Conservation (phyloP, 2,797 vertebrate genomes). For the Pelobates cultripes region DNA sequence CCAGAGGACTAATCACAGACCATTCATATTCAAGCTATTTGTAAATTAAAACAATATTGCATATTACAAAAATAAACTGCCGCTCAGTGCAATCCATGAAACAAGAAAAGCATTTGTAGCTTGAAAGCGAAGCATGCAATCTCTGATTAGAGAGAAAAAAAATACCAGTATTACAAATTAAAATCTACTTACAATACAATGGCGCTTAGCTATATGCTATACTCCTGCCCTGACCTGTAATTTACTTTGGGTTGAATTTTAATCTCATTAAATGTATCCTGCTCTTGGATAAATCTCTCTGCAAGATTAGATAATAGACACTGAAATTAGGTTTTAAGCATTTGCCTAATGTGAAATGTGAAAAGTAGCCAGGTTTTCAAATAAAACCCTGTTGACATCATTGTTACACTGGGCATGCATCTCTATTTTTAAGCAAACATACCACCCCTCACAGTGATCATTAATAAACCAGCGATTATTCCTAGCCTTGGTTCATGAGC, state of each 20-base stretch:
- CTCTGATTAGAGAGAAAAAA: constrained; percentile 52
- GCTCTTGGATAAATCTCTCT: constrained; percentile 77
- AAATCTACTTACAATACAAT: constrained; percentile 71
- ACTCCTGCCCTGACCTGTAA: constrained; percentile 73
- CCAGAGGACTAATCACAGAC: too few relatives aligned
- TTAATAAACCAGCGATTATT: background rate
- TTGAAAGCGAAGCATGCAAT: constrained; percentile 60
- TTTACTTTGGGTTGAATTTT: constrained; percentile 74
- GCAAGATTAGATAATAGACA: constrained; percentile 78
- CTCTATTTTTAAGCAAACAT: background rate
- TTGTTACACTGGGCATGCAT: constrained; percentile 49
- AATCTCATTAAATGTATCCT: constrained; percentile 79
- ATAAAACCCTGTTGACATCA: constrained; percentile 65
- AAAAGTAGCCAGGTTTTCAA: constrained; percentile 59
- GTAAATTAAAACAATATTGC: constrained; percentile 48
- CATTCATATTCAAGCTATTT: constrained; percentile 7
- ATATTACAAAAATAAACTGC: constrained; percentile 21
- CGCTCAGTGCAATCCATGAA: constrained; percentile 6
- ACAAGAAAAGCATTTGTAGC: background rate
- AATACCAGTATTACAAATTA: constrained; percentile 58
- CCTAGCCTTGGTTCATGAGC: background rate
- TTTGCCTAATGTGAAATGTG: constrained; percentile 64
- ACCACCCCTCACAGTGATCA: background rate
- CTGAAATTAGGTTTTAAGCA: constrained; percentile 70
- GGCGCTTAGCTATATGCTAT: constrained; percentile 73